Evolutionary conservation across 2,888 invertebrate genomes (phyloP), one percentile per base, ranked within the genome.

Genomic region (Octodonta nipae): DNA sequence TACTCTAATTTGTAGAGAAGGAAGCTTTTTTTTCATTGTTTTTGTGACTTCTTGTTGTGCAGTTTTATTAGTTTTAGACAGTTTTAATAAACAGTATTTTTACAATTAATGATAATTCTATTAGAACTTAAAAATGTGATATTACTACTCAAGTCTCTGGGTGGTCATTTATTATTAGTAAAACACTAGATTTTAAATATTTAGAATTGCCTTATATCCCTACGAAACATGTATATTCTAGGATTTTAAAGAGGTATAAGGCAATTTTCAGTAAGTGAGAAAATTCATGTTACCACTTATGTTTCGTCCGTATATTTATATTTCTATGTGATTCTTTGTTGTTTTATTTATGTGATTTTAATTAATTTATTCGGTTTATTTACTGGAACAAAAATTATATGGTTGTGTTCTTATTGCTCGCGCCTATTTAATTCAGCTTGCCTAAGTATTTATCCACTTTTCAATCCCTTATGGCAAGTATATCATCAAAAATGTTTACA

Each of bases 201-300:
- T 32, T 24, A 17, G 42, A 38, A 37, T 37, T 33, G 42, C 30
- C 43, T 36, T 33, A 36, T 36, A 37, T 35, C 29, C 24, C 15
- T 27, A 32, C 10, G 12, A 5, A n/a, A 22, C 22, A 22, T 22
- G 35, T 26, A 30, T 28, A 32, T 40, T 36, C 16, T 13, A 27
- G 29, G 26, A 8, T 25, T 17, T 10, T 36, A 22, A 22, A 22
- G n/a, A 22, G 22, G 11, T 22, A 22, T 22, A 2, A 22, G 22
- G 22, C 22, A 11, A 11, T 22, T 22, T 22, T 22, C 39, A 45
- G 45, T 49, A 52, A 55, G 57, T 55, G 56, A 56, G 53, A 58
- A 51, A n/a, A n/a, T 52, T 47, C 44, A 51, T 54, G 60, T 60
- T 60, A 60, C 60, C 60, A 58, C 50, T 54, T 44, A 52, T 47